These are phyloP conservation scores for Bungarus multicinctus DNA, from an alignment of 2,113 vertebrate species.

Conservation along the genomic window DNA sequence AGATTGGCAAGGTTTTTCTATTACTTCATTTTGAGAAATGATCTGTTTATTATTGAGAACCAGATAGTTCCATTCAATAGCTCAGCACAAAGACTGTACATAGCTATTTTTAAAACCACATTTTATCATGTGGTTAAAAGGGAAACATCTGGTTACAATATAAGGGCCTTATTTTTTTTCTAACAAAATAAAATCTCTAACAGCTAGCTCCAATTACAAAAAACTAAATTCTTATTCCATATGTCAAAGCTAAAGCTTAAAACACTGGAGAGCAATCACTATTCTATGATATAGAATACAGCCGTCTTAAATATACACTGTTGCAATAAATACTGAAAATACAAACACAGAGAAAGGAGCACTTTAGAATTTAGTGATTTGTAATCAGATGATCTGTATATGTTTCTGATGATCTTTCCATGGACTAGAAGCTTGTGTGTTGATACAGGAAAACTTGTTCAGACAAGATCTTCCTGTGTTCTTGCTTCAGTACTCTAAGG, in stretches of 20 bases:
- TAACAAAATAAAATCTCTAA: neutral
- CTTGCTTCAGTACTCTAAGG: neutral
- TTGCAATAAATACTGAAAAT: neutral
- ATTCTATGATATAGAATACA: slow-evolving; percentile 8
- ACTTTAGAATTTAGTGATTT: neutral
- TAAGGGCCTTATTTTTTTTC: neutral
- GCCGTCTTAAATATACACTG: neutral
- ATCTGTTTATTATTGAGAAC: slow-evolving; percentile 3
- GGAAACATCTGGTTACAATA: slow-evolving; percentile 10
- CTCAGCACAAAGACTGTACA: neutral
- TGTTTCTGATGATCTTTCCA: neutral
- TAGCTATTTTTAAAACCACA: neutral
- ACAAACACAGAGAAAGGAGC: neutral
- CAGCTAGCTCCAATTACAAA: neutral
- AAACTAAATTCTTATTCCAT: neutral
- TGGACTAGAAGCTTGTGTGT: neutral
- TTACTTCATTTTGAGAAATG: neutral
- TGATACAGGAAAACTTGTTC: neutral
- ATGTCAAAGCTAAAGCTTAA: neutral
- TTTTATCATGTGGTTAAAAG: neutral
- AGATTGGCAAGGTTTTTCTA: neutral
- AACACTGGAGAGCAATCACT: neutral
- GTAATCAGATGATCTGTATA: neutral
- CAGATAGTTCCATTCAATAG: neutral
- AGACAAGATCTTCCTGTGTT: neutral